Conservation (phyloP, 1,140 invertebrate genomes). For the Lepidurus arcticus region DNA sequence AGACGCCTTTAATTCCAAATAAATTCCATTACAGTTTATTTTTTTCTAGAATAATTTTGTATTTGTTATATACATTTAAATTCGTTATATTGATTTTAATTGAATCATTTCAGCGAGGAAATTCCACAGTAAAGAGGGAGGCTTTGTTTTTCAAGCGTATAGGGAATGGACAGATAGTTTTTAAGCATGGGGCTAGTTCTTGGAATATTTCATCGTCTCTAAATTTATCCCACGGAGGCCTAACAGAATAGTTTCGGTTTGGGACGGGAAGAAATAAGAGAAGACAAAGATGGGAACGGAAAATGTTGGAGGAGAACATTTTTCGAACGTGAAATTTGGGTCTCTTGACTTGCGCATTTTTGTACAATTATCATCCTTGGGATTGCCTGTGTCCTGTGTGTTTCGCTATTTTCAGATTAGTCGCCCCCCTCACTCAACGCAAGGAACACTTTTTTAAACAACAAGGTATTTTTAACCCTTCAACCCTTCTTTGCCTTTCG, state of each 20-base stretch:
- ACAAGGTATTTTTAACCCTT: conserved; percentile 1
- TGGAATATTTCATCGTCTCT: neutral
- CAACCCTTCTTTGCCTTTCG: neutral
- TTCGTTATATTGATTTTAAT: too few relatives aligned
- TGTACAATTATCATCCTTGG: neutral
- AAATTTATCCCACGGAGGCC: neutral
- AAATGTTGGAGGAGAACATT: neutral
- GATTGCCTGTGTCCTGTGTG: neutral
- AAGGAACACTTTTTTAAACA: too few relatives aligned
- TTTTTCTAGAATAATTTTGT: too few relatives aligned
- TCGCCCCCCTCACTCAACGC: neutral
- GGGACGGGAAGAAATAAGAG: neutral
- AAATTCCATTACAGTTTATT: too few relatives aligned
- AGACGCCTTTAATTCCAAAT: too few relatives aligned
- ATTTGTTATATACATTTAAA: too few relatives aligned
- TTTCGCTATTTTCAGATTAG: neutral
- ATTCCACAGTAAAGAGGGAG: too few relatives aligned
- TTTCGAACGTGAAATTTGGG: neutral
- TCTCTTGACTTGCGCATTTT: conserved; percentile 14
- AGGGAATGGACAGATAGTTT: too few relatives aligned
- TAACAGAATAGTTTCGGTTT: neutral
- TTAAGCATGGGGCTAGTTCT: neutral
- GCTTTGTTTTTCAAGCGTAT: too few relatives aligned
- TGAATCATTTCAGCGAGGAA: too few relatives aligned
- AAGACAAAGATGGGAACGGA: neutral